Evolutionary conservation across 2,113 vertebrate species (phyloP).

Genomic region (Melanostigma gelatinosum): DNA sequence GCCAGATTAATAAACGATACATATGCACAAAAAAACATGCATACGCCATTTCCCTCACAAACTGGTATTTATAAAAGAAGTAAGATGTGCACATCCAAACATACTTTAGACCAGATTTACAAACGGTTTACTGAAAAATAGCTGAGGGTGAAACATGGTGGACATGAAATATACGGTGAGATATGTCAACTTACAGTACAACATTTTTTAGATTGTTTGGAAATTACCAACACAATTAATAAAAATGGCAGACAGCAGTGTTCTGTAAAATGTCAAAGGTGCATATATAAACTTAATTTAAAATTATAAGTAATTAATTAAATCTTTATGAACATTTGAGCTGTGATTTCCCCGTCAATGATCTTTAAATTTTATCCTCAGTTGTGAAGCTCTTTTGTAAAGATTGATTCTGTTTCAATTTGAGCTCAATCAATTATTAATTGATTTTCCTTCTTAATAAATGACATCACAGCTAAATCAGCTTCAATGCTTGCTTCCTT

Average conservation of each 20-base stretch:
- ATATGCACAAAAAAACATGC: neutral
- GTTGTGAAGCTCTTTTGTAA: neutral
- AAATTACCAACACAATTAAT: neutral
- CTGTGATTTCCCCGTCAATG: neutral
- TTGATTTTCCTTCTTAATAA: too few species aligned
- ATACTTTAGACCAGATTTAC: neutral
- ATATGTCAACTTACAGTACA: neutral
- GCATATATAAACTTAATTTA: neutral
- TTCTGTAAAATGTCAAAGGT: neutral
- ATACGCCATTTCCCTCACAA: neutral
- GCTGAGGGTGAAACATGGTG: neutral
- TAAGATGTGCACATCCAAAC: neutral
- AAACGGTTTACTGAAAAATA: neutral
- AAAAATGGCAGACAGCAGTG: neutral
- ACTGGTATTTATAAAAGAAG: neutral
- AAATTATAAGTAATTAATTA: neutral
- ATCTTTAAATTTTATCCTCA: neutral
- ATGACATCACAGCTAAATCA: too few species aligned
- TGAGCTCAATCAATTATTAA: neutral
- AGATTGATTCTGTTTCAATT: neutral
- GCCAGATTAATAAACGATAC: neutral
- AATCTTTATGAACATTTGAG: neutral
- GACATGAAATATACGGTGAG: too few species aligned
- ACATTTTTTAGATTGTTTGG: neutral
- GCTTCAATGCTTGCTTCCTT: too few species aligned